phyloP scores from a whole-genome alignment of 2,797 vertebrate species.

The Denticeps clupeoides region DNA sequence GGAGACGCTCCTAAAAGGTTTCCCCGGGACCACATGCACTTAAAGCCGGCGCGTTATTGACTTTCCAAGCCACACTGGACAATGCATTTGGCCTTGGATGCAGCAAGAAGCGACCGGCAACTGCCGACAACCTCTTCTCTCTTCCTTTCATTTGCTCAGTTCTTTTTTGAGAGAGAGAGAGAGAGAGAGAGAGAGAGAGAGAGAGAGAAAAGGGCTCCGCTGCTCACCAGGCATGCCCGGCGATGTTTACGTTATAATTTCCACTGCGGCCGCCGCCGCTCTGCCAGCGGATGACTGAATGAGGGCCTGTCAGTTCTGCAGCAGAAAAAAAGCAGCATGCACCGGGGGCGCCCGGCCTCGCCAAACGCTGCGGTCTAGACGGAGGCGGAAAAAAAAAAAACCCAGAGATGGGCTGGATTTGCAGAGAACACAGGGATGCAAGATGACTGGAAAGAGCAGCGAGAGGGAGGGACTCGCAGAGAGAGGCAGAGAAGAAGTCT shows the following conservation, averaged over 20 bases:
- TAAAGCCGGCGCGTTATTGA: too few species aligned
- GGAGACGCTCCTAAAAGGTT: too few species aligned
- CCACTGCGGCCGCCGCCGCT: slow-evolving; percentile 12
- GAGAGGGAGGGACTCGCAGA: too few species aligned
- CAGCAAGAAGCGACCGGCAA: too few species aligned
- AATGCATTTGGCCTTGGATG: too few species aligned
- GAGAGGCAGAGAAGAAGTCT: too few species aligned
- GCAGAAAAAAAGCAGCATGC: slow-evolving; percentile 1
- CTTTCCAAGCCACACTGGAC: too few species aligned
- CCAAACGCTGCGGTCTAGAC: neutral
- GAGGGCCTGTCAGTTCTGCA: slow-evolving; percentile 12
- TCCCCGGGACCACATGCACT: too few species aligned
- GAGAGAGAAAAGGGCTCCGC: neutral
- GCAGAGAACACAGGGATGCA: neutral
- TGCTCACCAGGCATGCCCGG: slow-evolving; percentile 18
- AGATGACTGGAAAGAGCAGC: neutral
- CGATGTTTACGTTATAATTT: slow-evolving; percentile 25
- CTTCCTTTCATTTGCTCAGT: too few species aligned
- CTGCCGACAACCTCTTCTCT: too few species aligned
- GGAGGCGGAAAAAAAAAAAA: too few species aligned
- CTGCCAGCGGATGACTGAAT: slow-evolving; percentile 17
- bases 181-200: neutral
- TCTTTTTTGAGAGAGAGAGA: neutral
- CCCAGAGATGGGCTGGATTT: too few species aligned
- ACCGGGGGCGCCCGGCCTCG: neutral